Conservation (phyloP, 1,140 invertebrate species). For the Ylistrum balloti region DNA sequence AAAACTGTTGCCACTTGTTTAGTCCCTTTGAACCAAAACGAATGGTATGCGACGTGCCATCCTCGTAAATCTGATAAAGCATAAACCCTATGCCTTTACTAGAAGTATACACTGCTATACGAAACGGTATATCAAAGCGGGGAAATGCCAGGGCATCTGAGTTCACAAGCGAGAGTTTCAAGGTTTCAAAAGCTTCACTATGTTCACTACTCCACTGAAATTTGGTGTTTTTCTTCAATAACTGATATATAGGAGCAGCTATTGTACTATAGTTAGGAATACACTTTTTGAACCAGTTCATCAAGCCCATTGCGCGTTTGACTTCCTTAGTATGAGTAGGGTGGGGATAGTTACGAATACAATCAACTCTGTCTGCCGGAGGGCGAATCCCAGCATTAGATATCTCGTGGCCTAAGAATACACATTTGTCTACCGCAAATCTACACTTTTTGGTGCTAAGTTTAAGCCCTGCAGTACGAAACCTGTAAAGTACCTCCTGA, state of each 20-base stretch:
- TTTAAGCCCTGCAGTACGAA: too few species aligned
- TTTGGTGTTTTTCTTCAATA: neutral
- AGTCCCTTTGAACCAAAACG: too few species aligned
- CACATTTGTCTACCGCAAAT: too few species aligned
- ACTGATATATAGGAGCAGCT: neutral
- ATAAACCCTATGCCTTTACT: conserved; percentile 48
- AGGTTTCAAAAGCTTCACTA: neutral
- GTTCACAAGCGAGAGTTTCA: neutral
- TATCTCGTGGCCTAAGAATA: too few species aligned
- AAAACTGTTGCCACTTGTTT: too few species aligned
- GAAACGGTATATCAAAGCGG: neutral
- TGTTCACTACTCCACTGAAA: conserved; percentile 6
- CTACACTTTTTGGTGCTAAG: too few species aligned
- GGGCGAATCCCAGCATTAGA: conserved; percentile 46
- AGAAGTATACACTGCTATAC: conserved; percentile 48
- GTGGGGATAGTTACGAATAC: conserved; percentile 12
- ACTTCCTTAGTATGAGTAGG: conserved; percentile 47
- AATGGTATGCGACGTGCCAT: too few species aligned
- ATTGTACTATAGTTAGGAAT: too few species aligned
- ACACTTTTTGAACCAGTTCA: too few species aligned
- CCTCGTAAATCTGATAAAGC: conserved; percentile 46
- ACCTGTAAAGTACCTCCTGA: too few species aligned
- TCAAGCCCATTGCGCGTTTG: too few species aligned
- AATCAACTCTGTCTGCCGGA: conserved; percentile 45
- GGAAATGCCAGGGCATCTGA: neutral